A percentile compares a stretch with the other conserved stretches of the same genome.
Evolutionary conservation across 2,113 vertebrate genomes (phyloP).

Genomic region (Gila orcuttii): DNA sequence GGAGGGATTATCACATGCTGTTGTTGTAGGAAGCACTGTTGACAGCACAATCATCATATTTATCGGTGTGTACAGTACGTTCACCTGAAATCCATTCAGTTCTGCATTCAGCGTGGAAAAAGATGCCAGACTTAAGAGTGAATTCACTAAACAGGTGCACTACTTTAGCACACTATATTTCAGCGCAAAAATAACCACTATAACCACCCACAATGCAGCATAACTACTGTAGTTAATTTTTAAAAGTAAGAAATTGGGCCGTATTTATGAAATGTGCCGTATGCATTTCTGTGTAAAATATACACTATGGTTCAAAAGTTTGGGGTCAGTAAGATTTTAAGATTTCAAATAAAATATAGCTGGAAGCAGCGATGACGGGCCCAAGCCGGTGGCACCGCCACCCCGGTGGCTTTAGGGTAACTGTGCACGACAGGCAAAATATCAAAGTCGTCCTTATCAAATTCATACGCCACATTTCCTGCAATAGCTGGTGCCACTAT

Average conservation of each 20-base stretch:
- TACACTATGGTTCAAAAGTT: neutral
- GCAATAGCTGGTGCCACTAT: no score
- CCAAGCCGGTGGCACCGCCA: no score
- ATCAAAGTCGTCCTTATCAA: no score
- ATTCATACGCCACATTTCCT: no score
- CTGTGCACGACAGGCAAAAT: no score
- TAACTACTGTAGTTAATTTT: neutral
- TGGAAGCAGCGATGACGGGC: no score
- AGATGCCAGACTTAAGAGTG: neutral
- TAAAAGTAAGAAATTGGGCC: neutral
- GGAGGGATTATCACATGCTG: conserved; percentile 4
- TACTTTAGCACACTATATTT: neutral
- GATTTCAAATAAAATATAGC: no score
- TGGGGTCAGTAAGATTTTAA: neutral
- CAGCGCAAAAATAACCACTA: neutral
- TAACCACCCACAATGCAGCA: neutral
- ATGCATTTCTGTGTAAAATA: neutral
- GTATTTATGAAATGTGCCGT: neutral
- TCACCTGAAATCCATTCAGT: neutral
- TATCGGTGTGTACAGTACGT: neutral
- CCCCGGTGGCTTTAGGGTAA: no score
- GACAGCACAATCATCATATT: neutral
- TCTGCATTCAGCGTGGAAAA: neutral
- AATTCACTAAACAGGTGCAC: neutral
- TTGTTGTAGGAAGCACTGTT: conserved; percentile 8